Evolutionary conservation across 2,888 invertebrate species (phyloP).

Genomic region (Anoncus sp.): DNA sequence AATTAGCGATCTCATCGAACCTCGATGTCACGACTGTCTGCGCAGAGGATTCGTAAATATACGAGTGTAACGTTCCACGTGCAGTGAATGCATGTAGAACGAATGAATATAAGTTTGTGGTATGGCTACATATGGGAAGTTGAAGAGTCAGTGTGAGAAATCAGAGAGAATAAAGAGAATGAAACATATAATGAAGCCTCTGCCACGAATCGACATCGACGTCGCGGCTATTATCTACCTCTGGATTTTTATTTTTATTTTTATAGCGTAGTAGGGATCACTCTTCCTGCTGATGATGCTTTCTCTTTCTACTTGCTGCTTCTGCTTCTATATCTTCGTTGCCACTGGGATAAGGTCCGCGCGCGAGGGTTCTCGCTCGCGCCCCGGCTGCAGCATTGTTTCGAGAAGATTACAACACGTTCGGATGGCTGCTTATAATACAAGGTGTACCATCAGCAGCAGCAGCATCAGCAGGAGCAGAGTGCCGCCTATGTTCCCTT

Average conservation of each 20-base stretch:
- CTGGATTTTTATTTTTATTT: slow-evolving; percentile 65
- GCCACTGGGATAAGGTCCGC: slow-evolving; percentile 56
- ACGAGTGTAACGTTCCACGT: slow-evolving; percentile 15
- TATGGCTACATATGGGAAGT: slow-evolving; percentile 11
- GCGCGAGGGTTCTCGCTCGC: slow-evolving; percentile 54
- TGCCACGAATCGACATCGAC: slow-evolving; percentile 68
- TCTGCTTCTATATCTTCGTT: slow-evolving; percentile 19
- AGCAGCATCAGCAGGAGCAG: slow-evolving; percentile 65
- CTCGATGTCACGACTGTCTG: neutral
- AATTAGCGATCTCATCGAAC: neutral
- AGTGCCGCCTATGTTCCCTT: slow-evolving; percentile 61
- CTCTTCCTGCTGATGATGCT: slow-evolving; percentile 14
- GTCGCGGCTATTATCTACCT: slow-evolving; percentile 80
- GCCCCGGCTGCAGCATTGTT: slow-evolving; percentile 76
- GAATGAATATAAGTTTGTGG: neutral
- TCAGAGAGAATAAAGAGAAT: slow-evolving; percentile 23
- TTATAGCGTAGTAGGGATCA: slow-evolving; percentile 71
- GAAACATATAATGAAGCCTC: slow-evolving; percentile 45
- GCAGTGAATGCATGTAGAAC: slow-evolving; percentile 8
- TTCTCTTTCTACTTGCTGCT: slow-evolving; percentile 34
- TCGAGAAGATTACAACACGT: slow-evolving; percentile 83
- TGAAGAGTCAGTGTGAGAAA: slow-evolving; percentile 37
- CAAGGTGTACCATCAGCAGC: slow-evolving; percentile 75
- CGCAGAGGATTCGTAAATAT: neutral
- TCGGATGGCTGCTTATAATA: slow-evolving; percentile 81